Conservation (phyloP, 2,888 invertebrate genomes). For the Brachyptera putata region DNA sequence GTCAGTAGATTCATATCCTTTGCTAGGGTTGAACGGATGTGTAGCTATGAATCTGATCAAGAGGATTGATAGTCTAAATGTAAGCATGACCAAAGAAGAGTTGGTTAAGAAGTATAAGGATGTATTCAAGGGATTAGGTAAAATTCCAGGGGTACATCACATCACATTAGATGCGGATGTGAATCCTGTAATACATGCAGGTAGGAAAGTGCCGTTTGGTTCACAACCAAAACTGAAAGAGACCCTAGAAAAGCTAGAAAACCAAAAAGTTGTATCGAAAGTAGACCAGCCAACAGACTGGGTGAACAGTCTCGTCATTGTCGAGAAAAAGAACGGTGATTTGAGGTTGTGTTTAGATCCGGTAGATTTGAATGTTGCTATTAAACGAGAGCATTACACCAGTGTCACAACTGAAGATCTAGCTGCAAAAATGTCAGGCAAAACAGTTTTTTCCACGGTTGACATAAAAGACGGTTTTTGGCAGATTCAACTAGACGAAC, state of each 20-base stretch:
- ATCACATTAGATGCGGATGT: background rate
- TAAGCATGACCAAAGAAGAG: no score
- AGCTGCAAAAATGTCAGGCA: background rate
- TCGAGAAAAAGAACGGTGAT: constrained; percentile 13
- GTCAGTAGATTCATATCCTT: background rate
- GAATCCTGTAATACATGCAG: background rate
- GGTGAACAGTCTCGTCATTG: constrained; percentile 19
- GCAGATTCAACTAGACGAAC: constrained; percentile 23
- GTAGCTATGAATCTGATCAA: background rate
- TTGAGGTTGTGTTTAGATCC: constrained; percentile 19
- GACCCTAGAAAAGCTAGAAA: background rate
- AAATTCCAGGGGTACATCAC: background rate
- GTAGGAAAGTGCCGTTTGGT: background rate
- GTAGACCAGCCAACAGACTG: constrained; percentile 6
- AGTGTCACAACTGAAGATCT: background rate
- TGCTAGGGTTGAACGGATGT: background rate
- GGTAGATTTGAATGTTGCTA: constrained; percentile 8
- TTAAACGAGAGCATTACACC: constrained; percentile 4
- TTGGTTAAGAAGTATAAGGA: no score
- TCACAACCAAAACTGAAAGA: background rate
- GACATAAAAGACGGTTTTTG: constrained; percentile 28
- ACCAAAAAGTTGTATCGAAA: background rate
- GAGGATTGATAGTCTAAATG: background rate
- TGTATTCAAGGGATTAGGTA: no score
- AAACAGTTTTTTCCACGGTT: constrained; percentile 15